Evolutionary conservation across 2,113 vertebrate genomes (phyloP).

Genomic region (Oriolus oriolus): DNA sequence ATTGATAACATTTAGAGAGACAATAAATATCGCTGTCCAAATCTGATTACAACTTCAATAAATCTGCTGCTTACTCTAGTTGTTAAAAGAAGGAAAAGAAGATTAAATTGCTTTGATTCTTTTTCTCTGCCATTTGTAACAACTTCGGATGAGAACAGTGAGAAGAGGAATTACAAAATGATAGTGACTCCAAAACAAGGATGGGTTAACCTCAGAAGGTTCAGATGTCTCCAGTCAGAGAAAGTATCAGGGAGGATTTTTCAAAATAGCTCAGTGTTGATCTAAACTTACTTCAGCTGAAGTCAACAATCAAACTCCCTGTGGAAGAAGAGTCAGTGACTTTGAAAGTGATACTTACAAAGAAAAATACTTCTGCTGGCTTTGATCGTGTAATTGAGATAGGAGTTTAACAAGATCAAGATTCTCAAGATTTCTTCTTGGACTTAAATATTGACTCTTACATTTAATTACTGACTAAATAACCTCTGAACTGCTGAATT

Average conservation of each 20-base stretch:
- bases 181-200: neutral
- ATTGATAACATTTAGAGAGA: neutral
- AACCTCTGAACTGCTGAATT: neutral
- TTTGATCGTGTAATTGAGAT: conserved; percentile 43
- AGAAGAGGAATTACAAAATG: neutral
- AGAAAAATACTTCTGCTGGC: conserved; percentile 29
- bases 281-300: conserved; percentile 27
- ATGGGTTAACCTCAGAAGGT: neutral
- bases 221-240: conserved; percentile 1
- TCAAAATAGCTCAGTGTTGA: conserved; percentile 35
- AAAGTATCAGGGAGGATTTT: conserved; percentile 28
- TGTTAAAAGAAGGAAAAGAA: neutral
- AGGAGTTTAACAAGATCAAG: conserved; percentile 45
- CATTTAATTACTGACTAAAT: conserved; percentile 41
- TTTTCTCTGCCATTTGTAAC: neutral
- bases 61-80: neutral
- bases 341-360: conserved; percentile 51
- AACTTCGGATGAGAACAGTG: neutral
- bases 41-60: neutral
- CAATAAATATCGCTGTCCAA: neutral
- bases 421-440: conserved; percentile 37
- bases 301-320: conserved; percentile 46
- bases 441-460: conserved; percentile 47
- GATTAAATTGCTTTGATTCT: neutral
- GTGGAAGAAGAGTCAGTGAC: conserved; percentile 39